Evolutionary conservation across 2,113 vertebrate genomes (phyloP).

Genomic region (Cairina moschata): DNA sequence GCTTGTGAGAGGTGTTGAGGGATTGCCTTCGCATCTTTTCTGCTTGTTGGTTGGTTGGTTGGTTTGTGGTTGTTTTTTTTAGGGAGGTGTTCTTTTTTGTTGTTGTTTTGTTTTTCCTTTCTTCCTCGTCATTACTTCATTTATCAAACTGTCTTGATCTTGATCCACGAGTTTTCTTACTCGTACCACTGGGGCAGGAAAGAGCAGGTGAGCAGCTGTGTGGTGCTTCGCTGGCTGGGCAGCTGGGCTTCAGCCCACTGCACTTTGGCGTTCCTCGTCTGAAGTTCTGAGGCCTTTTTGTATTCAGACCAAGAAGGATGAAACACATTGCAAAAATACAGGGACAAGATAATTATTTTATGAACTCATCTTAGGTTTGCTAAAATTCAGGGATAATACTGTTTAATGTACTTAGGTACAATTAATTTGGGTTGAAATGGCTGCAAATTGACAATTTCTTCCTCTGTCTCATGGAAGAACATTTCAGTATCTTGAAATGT

Average conservation of each 20-base stretch:
- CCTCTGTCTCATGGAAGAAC: not conserved
- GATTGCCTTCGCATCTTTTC: not conserved
- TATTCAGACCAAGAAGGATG: not conserved
- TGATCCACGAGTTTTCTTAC: not conserved
- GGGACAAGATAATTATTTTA: not conserved
- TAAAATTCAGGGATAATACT: not conserved
- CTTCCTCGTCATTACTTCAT: not conserved
- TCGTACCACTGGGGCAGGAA: not conserved
- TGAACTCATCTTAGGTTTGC: not conserved
- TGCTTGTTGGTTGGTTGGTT: no score
- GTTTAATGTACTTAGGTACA: not conserved
- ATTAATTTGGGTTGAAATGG: not conserved
- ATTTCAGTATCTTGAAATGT: not conserved
- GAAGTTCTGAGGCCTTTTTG: not conserved
- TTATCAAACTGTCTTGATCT: not conserved
- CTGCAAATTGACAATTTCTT: not conserved
- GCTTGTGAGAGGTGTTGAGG: not conserved
- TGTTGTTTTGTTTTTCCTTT: not conserved
- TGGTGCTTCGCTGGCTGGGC: not conserved
- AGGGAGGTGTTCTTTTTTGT: not conserved
- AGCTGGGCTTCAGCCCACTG: not conserved
- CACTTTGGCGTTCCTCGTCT: not conserved
- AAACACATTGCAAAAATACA: not conserved
- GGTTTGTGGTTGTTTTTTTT: no score
- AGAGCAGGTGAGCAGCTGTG: not conserved